Evolutionary conservation across 2,113 vertebrate species (phyloP), one percentile per base, ranked within the genome.

Genomic region (Suncus etruscus): DNA sequence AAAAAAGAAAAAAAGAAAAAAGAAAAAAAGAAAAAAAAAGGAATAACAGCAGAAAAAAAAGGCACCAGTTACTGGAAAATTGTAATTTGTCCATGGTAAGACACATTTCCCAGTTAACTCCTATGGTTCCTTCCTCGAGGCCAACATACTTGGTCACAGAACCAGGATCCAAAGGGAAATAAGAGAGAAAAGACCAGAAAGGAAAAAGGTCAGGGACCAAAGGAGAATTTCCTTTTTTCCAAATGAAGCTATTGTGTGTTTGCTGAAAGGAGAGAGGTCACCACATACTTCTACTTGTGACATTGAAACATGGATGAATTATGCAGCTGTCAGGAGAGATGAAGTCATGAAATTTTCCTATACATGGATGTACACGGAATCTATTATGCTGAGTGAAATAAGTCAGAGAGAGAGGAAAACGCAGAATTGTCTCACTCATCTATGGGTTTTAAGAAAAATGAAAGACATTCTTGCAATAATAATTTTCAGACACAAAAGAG

Each of bases 241-340:
- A 29, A 78, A 78, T 90, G 50, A 51, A 9, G 89, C 15, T 69
- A 25, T 58, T 81, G 76, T 88, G 75, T 86, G n/a, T 86, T 92
- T 91, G 54, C 66, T 77, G 29, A 63, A 72, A 51, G 48, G 31
- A 90, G n/a, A 82, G 72, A 85, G 58, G 11, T 10, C 66, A 68
- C 4, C 24, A 81, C 16, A 75, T 16, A 65, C 1, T 70, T 80
- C 92, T 58, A 74, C 65, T 88, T 92, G 72, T 65, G 72, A 80
- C 47, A 81, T 92, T 92, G n/a, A n/a, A n/a, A n/a, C n/a, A n/a
- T n/a, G n/a, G n/a, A n/a, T n/a, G n/a, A n/a, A n/a, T n/a, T n/a
- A n/a, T n/a, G n/a, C n/a, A n/a, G n/a, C n/a, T n/a, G n/a, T n/a
- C n/a, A n/a, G n/a, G n/a, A n/a, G n/a, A n/a, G n/a, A n/a, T n/a